Percentiles rank a stretch among this genome's conserved stretches.
These are phyloP conservation scores for Falco peregrinus DNA, from an alignment of 2,797 vertebrate species.

Conservation along the genomic window DNA sequence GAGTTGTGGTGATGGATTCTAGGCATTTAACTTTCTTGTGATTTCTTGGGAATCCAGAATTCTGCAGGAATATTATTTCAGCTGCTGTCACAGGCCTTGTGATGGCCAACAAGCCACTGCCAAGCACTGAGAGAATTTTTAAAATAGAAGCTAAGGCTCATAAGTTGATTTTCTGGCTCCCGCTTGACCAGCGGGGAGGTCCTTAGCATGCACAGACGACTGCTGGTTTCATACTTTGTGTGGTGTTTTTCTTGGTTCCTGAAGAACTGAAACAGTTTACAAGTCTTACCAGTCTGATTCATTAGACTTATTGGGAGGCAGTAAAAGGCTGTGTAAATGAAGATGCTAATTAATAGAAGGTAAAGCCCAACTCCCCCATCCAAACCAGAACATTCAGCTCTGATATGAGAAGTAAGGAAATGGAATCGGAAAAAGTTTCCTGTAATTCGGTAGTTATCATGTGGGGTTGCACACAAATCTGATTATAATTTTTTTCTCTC, in stretches of 20 bases:
- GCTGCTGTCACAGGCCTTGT: neutral
- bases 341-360: neutral
- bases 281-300: neutral
- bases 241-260: neutral
- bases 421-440: neutral
- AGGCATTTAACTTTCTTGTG: neutral
- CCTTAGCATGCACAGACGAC: fast-evolving
- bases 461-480: neutral
- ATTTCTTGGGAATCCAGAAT: neutral
- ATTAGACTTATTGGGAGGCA: neutral
- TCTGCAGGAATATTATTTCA: neutral
- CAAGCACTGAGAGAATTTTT: neutral
- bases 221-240: neutral
- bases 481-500: neutral
- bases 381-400: neutral
- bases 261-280: neutral
- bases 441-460: neutral
- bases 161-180: neutral
- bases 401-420: neutral
- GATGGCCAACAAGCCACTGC: neutral
- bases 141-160: neutral
- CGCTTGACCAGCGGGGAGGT: neutral
- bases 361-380: neutral
- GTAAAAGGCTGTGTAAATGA: neutral
- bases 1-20: fast-evolving